Conservation (phyloP, 2,888 invertebrate species). For the Congeria kusceri region DNA sequence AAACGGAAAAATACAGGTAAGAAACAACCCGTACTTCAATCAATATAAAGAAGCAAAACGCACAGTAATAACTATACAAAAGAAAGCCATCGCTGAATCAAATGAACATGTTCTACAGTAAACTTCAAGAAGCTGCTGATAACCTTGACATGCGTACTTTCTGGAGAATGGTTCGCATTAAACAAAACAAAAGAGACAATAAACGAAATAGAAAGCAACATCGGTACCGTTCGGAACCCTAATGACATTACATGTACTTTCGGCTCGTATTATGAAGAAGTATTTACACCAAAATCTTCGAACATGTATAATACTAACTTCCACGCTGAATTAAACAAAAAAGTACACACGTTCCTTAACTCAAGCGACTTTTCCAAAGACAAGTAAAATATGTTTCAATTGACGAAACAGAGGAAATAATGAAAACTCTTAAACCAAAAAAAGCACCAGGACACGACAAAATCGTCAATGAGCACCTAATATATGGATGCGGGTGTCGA, state of each 20-base stretch:
- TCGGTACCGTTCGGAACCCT: not conserved
- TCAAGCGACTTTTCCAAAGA: no score
- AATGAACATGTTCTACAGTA: not conserved
- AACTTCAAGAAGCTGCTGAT: not conserved
- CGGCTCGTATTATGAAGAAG: not conserved
- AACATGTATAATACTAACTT: not conserved
- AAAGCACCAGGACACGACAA: no score
- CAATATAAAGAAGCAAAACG: not conserved
- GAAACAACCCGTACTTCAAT: not conserved
- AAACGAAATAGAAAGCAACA: constrained; percentile 1
- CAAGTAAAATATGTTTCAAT: no score
- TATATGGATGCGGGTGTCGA: no score
- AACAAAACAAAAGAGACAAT: constrained; percentile 2
- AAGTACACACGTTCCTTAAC: no score
- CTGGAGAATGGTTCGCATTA: not conserved
- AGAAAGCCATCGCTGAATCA: not conserved
- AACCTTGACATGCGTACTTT: not conserved
- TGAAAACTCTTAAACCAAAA: no score
- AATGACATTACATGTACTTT: not conserved
- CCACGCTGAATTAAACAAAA: not conserved
- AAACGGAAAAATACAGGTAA: not conserved
- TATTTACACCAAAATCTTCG: not conserved
- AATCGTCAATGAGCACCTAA: no score
- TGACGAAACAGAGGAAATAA: no score
- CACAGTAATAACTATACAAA: not conserved